These are phyloP conservation scores for Stenchaetothrips biformis DNA, from an alignment of 2,888 invertebrate species.

Conservation along the genomic window DNA sequence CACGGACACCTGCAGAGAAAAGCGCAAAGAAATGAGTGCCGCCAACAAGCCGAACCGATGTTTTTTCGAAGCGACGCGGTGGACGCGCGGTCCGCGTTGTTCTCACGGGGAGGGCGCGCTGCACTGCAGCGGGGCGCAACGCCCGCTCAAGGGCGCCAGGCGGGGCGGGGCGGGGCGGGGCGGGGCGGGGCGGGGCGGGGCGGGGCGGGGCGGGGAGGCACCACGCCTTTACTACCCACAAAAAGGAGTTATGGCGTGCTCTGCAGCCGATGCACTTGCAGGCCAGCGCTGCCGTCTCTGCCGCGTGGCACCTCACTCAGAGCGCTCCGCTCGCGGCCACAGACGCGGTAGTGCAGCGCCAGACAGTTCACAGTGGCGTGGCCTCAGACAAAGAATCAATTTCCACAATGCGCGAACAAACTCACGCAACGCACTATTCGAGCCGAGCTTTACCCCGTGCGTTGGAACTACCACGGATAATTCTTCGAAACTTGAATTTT, in stretches of 20 bases:
- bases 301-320: not conserved
- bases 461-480: too few species aligned
- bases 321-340: not conserved
- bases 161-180: not conserved
- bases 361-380: not conserved
- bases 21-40: too few species aligned
- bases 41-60: too few species aligned
- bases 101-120: too few species aligned
- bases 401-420: too few species aligned
- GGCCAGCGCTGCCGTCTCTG: not conserved
- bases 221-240: constrained; percentile 8
- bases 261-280: not conserved
- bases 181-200: not conserved
- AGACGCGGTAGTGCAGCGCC: not conserved
- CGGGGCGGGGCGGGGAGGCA: not conserved
- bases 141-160: not conserved
- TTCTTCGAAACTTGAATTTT: not conserved
- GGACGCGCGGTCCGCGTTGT: too few species aligned
- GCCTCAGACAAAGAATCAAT: too few species aligned
- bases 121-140: not conserved
- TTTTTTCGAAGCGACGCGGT: too few species aligned
- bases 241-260: constrained; percentile 19
- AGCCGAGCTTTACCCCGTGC: too few species aligned
- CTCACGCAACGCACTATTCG: too few species aligned
- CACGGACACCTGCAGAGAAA: too few species aligned